These are phyloP conservation scores for Nipponacmea schrenckii DNA, from an alignment of 2,888 invertebrate genomes.

Conservation along the genomic window DNA sequence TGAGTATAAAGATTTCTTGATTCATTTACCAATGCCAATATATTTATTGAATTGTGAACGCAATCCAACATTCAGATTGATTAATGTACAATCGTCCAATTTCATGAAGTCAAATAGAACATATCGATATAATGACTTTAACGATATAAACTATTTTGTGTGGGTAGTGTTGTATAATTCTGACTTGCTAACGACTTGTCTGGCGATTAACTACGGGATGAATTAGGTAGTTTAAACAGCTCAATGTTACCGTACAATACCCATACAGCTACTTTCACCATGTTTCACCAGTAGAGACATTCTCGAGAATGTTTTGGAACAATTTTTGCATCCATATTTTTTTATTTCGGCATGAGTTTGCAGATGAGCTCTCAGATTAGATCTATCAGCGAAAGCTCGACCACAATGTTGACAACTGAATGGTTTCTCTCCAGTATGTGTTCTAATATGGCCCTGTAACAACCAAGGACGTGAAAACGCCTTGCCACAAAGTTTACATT, in stretches of 20 bases:
- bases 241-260: slow-evolving; percentile 14
- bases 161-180: no score
- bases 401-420: slow-evolving; percentile 95
- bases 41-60: no score
- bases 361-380: slow-evolving; percentile 93
- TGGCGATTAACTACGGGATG: background rate
- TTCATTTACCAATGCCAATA: no score
- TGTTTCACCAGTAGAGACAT: slow-evolving; percentile 96
- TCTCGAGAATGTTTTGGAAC: slow-evolving; percentile 96
- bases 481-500: slow-evolving; percentile 95
- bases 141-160: no score
- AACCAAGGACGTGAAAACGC: slow-evolving; percentile 98
- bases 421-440: slow-evolving; percentile 98
- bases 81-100: no score
- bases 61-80: no score
- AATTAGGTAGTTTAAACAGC: background rate
- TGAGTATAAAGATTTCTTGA: no score
- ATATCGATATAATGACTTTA: no score
- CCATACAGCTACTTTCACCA: slow-evolving; percentile 37
- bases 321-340: slow-evolving; percentile 92
- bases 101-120: no score
- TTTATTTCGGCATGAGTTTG: slow-evolving; percentile 98
- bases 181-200: no score
- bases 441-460: slow-evolving; percentile 95
- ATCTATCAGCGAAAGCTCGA: slow-evolving; percentile 95